These are phyloP conservation scores for Xanthia icteritia DNA, from an alignment of 2,888 invertebrate genomes.

Conservation along the genomic window DNA sequence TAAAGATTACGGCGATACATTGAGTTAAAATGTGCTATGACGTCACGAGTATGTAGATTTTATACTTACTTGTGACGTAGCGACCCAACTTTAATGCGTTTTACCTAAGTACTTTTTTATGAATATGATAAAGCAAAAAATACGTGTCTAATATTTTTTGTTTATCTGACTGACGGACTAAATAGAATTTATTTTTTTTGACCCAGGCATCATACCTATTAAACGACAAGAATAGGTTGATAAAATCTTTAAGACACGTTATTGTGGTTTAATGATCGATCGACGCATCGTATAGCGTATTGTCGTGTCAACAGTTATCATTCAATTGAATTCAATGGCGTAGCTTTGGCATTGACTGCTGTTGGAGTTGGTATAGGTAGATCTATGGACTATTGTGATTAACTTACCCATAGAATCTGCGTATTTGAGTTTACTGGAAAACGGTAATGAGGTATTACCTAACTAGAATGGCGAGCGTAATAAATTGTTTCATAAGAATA, in stretches of 20 bases:
- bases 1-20: too few relatives aligned
- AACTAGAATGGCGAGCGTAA: neutral
- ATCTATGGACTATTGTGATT: constrained; percentile 27
- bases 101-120: too few relatives aligned
- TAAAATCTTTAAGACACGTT: neutral
- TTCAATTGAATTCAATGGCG: constrained; percentile 35
- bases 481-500: neutral
- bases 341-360: constrained; percentile 6
- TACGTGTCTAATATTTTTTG: too few relatives aligned
- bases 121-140: too few relatives aligned
- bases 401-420: neutral
- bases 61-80: too few relatives aligned
- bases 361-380: neutral
- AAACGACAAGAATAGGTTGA: neutral
- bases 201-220: too few relatives aligned
- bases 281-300: neutral
- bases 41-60: too few relatives aligned
- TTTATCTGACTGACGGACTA: too few relatives aligned
- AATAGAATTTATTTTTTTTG: too few relatives aligned
- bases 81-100: too few relatives aligned
- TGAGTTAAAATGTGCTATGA: too few relatives aligned
- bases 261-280: constrained; percentile 11
- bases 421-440: neutral
- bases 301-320: constrained; percentile 4
- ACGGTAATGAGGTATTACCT: neutral